These are phyloP conservation scores for Atta colombica DNA, from an alignment of 1,140 invertebrate genomes.

Conservation along the genomic window DNA sequence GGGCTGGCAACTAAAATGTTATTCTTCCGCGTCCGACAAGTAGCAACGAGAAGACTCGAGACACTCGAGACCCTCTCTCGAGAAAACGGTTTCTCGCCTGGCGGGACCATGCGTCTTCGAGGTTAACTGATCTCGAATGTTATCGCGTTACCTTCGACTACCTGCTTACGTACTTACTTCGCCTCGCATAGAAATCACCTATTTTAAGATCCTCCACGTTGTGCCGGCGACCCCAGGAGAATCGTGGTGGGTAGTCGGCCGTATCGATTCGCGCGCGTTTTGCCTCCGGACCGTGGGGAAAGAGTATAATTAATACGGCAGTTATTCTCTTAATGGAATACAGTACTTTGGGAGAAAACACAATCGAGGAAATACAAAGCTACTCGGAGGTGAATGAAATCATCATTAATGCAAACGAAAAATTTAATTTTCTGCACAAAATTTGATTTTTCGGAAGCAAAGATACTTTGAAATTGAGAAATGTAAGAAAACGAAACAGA, in stretches of 20 bases:
- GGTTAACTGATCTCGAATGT: slow-evolving; percentile 68
- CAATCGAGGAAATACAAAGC: slow-evolving; percentile 13
- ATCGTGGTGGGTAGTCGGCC: slow-evolving; percentile 27
- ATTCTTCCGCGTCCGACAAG: slow-evolving; percentile 50
- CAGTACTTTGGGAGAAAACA: slow-evolving; percentile 17
- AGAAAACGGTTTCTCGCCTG: slow-evolving; percentile 60
- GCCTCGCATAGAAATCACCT: slow-evolving; percentile 67
- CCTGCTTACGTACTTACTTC: slow-evolving; percentile 68
- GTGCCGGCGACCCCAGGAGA: slow-evolving; percentile 29
- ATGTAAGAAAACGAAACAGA: background rate
- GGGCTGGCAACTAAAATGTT: slow-evolving; percentile 57
- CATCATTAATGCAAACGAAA: background rate
- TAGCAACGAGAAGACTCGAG: slow-evolving; percentile 34
- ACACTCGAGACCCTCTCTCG: slow-evolving; percentile 28
- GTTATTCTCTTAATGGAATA: slow-evolving; percentile 60
- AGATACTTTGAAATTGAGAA: background rate
- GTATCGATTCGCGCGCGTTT: slow-evolving; percentile 52
- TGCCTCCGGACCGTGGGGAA: slow-evolving; percentile 24
- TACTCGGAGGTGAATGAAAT: background rate
- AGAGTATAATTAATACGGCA: slow-evolving; percentile 57
- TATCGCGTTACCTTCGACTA: slow-evolving; percentile 70
- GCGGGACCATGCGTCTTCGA: slow-evolving; percentile 62
- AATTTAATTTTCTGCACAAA: background rate
- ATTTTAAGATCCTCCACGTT: slow-evolving; percentile 61
- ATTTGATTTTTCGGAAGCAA: background rate